Conservation (phyloP, 2,797 vertebrate species). For the Cyprinella venusta region DNA sequence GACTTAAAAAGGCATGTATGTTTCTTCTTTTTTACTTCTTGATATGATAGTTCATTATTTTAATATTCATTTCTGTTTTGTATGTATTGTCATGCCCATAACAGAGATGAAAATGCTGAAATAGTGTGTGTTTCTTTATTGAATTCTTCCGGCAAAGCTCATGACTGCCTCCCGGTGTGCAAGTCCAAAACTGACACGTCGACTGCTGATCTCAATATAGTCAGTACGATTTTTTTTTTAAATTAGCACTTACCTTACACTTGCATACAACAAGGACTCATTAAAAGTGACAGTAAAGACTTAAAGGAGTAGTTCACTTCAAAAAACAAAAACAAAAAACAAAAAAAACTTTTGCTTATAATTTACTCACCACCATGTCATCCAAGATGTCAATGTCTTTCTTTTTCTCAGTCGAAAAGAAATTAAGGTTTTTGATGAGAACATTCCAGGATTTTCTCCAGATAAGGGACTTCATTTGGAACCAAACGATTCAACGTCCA, state of each 20-base stretch:
- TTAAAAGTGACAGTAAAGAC: not conserved
- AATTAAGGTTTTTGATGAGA: too few species aligned
- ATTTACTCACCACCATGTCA: too few species aligned
- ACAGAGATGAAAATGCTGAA: not conserved
- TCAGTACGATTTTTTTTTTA: not conserved
- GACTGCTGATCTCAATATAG: not conserved
- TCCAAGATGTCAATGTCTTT: too few species aligned
- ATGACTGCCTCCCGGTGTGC: conserved; percentile 49
- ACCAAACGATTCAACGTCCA: too few species aligned
- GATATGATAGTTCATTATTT: not conserved
- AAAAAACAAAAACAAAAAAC: too few species aligned
- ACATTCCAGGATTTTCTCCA: too few species aligned
- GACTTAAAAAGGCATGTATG: not conserved
- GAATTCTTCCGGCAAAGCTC: conserved; percentile 13
- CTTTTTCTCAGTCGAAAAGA: too few species aligned
- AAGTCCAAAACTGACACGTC: not conserved
- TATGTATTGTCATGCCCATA: not conserved
- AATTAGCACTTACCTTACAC: not conserved
- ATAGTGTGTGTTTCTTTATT: not conserved
- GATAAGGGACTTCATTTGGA: too few species aligned
- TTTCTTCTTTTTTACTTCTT: not conserved
- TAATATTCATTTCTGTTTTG: not conserved
- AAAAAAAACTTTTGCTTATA: too few species aligned
- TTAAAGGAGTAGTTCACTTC: not conserved
- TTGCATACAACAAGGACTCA: not conserved